Percentiles rank a stretch among this genome's conserved stretches.
These are phyloP conservation scores for Anguilla pacifica DNA, from an alignment of 2,797 vertebrate genomes.

Conservation along the genomic window DNA sequence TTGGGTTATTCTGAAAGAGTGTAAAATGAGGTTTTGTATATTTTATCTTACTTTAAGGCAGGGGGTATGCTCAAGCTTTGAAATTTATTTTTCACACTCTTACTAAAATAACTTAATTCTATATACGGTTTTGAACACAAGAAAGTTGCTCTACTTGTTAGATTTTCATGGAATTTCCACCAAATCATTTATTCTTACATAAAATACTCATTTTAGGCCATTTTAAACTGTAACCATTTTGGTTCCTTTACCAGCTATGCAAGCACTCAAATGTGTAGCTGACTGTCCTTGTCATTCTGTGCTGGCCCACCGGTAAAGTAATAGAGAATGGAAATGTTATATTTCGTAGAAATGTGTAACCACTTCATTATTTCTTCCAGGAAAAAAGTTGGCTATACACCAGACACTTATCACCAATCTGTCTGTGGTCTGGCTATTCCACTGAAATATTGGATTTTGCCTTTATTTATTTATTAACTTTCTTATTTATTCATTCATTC, in stretches of 20 bases:
- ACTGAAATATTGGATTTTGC: not conserved
- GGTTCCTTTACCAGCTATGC: not conserved
- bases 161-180: constrained; percentile 17
- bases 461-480: not conserved
- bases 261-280: not conserved
- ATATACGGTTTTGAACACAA: not conserved
- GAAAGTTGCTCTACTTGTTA: not conserved
- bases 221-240: not conserved
- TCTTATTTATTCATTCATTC: not conserved
- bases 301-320: not conserved
- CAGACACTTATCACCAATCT: not conserved
- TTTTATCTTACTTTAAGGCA: constrained; percentile 32
- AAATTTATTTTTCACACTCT: constrained; percentile 1
- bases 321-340: not conserved
- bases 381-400: not conserved
- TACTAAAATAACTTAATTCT: constrained; percentile 8
- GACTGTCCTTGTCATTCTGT: not conserved
- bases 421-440: not conserved
- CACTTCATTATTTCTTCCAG: not conserved
- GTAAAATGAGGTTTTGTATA: constrained; percentile 12
- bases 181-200: not conserved
- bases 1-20: constrained; percentile 4
- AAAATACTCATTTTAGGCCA: constrained; percentile 16
- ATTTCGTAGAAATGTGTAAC: not conserved
- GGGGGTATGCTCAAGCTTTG: constrained; percentile 25